These are phyloP conservation scores for Nebria brevicollis DNA, from an alignment of 2,888 invertebrate species.

Conservation along the genomic window DNA sequence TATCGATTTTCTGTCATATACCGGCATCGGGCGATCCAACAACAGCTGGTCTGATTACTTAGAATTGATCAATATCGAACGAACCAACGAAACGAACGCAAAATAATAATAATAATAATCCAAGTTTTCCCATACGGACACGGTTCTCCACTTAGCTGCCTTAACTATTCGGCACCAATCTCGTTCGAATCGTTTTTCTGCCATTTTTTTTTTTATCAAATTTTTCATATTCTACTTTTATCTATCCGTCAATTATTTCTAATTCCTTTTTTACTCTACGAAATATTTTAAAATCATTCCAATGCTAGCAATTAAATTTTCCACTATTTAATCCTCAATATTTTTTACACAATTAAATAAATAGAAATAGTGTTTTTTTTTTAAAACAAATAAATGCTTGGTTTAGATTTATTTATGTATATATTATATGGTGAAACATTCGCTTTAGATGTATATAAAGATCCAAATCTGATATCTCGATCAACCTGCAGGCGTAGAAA, in stretches of 20 bases:
- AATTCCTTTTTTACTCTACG: not conserved
- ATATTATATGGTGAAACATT: too few relatives aligned
- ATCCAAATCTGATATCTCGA: not conserved
- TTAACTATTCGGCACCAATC: not conserved
- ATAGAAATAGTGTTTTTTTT: too few relatives aligned
- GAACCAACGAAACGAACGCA: conserved; percentile 24
- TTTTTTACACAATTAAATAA: too few relatives aligned
- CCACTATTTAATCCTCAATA: too few relatives aligned
- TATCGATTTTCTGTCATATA: not conserved
- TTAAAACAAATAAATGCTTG: too few relatives aligned
- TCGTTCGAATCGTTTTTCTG: not conserved
- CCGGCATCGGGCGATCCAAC: conserved; percentile 1
- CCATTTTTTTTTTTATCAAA: not conserved
- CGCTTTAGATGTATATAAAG: too few relatives aligned
- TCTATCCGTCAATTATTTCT: not conserved
- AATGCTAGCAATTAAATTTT: too few relatives aligned
- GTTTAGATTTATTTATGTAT: too few relatives aligned
- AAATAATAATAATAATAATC: conserved; percentile 29
- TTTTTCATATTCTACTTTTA: not conserved
- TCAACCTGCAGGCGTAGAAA: not conserved
- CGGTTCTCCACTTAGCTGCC: conserved; percentile 37
- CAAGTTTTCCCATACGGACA: conserved; percentile 23
- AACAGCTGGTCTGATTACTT: conserved; percentile 1
- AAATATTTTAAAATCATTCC: not conserved
- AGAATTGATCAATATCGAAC: conserved; percentile 20